These are phyloP conservation scores for Etheostoma spectabile DNA, from an alignment of 2,113 vertebrate genomes.

Conservation along the genomic window DNA sequence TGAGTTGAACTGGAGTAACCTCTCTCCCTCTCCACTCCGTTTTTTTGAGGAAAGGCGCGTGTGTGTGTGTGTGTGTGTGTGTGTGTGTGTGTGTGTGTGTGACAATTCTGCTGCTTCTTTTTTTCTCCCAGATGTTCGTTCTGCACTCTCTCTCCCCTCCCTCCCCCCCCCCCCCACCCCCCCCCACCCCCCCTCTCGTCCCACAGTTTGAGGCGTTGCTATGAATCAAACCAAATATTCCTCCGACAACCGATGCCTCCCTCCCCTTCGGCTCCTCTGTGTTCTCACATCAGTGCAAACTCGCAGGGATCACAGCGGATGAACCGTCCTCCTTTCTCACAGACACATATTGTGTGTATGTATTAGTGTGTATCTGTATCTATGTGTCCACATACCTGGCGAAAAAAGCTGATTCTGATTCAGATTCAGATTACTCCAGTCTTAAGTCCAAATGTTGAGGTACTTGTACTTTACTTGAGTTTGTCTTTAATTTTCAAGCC, in stretches of 20 bases:
- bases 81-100: too few species aligned
- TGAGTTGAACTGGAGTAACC: slow-evolving; percentile 69
- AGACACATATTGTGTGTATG: too few species aligned
- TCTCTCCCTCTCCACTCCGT: slow-evolving; percentile 18
- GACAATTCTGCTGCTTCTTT: slow-evolving; percentile 36
- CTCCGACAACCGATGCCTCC: slow-evolving; percentile 60
- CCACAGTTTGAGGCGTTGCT: slow-evolving; percentile 62
- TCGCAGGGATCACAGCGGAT: neutral
- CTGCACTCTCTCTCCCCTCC: neutral
- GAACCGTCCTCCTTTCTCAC: neutral
- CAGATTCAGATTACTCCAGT: too few species aligned
- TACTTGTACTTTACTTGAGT: too few species aligned
- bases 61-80: too few species aligned
- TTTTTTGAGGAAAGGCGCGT: slow-evolving; percentile 33
- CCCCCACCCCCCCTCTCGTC: slow-evolving; percentile 18
- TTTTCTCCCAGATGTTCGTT: slow-evolving; percentile 52
- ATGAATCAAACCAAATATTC: slow-evolving; percentile 70
- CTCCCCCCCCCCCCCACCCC: slow-evolving; percentile 24
- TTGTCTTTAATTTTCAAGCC: too few species aligned
- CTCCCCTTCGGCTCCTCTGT: slow-evolving; percentile 42
- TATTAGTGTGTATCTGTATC: too few species aligned
- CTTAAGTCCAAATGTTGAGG: too few species aligned
- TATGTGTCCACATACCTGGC: too few species aligned
- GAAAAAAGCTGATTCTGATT: too few species aligned
- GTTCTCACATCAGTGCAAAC: slow-evolving; percentile 31